phyloP scores from a whole-genome alignment of 2,888 invertebrate genomes.

The Lochmaea capreae region DNA sequence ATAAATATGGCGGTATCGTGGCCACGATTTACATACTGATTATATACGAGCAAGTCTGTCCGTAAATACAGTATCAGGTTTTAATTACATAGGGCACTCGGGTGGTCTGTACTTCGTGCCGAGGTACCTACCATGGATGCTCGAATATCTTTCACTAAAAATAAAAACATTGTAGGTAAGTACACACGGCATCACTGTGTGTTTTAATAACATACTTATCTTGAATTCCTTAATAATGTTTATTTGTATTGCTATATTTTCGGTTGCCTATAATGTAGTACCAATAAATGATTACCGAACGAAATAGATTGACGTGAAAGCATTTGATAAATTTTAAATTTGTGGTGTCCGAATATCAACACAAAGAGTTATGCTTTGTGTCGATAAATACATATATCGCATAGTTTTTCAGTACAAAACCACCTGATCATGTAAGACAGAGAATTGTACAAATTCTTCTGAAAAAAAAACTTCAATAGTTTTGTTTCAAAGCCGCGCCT shows the following conservation, averaged over 20 bases:
- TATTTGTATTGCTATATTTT: no score
- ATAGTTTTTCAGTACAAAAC: no score
- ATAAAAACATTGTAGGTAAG: constrained; percentile 34
- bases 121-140: constrained; percentile 23
- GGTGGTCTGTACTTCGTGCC: constrained; percentile 59
- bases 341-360: no score
- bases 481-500: neutral
- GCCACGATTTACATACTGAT: constrained; percentile 66
- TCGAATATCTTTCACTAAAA: constrained; percentile 42
- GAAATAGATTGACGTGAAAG: no score
- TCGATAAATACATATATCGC: no score
- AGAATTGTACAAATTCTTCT: neutral
- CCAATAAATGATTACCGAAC: no score
- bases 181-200: constrained; percentile 32
- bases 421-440: no score
- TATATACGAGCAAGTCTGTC: constrained; percentile 53
- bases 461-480: neutral
- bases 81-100: constrained; percentile 63
- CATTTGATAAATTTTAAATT: no score
- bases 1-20: constrained; percentile 63
- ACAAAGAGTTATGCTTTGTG: no score
- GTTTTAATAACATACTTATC: constrained; percentile 38
- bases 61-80: constrained; percentile 54
- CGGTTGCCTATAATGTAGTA: no score
- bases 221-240: neutral